Conservation (phyloP, 2,888 invertebrate genomes). For the Sphaeridia pumilis region DNA sequence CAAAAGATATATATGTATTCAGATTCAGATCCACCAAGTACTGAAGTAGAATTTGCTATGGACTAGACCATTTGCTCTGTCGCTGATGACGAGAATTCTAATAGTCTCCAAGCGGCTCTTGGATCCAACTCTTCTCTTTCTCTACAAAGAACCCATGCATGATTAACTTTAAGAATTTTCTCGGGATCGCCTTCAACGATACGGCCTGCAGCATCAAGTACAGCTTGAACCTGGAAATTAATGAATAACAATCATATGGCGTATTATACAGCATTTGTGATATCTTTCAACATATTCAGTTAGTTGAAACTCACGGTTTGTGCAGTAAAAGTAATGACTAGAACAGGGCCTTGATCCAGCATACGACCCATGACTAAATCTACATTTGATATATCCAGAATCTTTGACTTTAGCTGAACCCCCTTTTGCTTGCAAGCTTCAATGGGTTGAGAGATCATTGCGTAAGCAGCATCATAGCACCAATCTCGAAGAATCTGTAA, state of each 20-base stretch:
- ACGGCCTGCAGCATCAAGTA: constrained; percentile 65
- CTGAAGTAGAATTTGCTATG: too few species aligned
- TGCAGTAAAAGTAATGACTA: constrained; percentile 89
- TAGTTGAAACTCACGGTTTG: constrained; percentile 45
- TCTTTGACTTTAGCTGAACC: constrained; percentile 39
- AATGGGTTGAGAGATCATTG: constrained; percentile 76
- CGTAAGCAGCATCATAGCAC: constrained; percentile 95
- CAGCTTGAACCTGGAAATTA: constrained; percentile 70
- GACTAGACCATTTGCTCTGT: constrained; percentile 54
- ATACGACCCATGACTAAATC: constrained; percentile 94
- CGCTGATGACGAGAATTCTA: constrained; percentile 79
- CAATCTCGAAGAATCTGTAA: constrained; percentile 71
- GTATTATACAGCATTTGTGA: background rate
- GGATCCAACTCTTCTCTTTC: constrained; percentile 90
- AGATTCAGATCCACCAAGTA: too few species aligned
- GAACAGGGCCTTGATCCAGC: constrained; percentile 97
- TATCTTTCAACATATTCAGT: too few species aligned
- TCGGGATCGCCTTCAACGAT: constrained; percentile 91
- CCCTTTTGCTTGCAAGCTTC: constrained; percentile 75
- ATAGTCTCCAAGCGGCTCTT: constrained; percentile 86
- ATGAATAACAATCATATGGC: background rate
- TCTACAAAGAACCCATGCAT: constrained; percentile 96
- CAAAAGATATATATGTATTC: too few species aligned
- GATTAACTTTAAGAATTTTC: constrained; percentile 84
- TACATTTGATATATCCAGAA: constrained; percentile 75